These are phyloP conservation scores for Zoanthus gigantus DNA, from an alignment of 92 coral and sea anemone species.

Conservation along the genomic window DNA sequence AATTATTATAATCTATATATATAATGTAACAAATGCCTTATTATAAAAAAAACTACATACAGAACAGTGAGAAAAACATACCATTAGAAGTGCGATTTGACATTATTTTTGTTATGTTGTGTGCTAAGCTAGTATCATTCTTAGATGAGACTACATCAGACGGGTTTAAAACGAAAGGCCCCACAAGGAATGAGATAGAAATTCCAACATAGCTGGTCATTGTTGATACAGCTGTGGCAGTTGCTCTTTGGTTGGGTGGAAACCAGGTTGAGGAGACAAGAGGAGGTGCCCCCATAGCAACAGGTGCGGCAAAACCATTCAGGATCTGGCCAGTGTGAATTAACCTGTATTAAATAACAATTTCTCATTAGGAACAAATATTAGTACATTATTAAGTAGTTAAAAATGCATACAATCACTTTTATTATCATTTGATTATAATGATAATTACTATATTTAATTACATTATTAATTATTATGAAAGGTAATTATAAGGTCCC, in stretches of 20 bases:
- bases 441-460: too few species aligned
- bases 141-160: slow-evolving; percentile 57
- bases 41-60: background rate
- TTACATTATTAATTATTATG: too few species aligned
- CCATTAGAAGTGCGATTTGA: slow-evolving; percentile 20
- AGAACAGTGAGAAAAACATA: background rate
- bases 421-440: too few species aligned
- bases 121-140: background rate
- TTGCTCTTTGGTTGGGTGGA: slow-evolving; percentile 96
- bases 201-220: slow-evolving; percentile 92
- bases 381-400: too few species aligned
- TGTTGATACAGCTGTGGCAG: slow-evolving; percentile 95
- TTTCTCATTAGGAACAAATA: background rate
- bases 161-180: slow-evolving; percentile 93
- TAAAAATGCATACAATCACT: too few species aligned
- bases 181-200: slow-evolving; percentile 84
- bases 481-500: too few species aligned
- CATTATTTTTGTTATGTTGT: background rate
- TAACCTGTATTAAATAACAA: slow-evolving; percentile 51
- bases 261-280: slow-evolving; percentile 97
- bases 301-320: slow-evolving; percentile 93
- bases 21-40: background rate
- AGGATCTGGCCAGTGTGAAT: slow-evolving; percentile 93
- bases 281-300: slow-evolving; percentile 98
- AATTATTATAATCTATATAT: background rate